Evolutionary conservation across 2,797 vertebrate genomes (phyloP).

Genomic region (Sternarchorhynchus goeldii): DNA sequence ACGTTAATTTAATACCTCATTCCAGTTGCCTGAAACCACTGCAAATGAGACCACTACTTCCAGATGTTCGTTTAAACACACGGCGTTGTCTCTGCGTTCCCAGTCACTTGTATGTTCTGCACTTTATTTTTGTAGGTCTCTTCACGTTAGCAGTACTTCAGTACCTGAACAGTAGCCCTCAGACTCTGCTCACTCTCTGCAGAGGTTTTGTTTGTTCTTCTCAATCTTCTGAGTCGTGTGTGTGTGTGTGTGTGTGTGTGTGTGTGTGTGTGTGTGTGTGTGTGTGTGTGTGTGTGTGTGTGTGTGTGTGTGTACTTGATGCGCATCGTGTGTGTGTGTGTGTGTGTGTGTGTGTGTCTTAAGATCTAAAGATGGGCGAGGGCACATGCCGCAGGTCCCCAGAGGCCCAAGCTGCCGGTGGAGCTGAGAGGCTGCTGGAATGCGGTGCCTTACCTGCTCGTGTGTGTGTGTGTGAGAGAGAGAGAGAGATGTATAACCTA

Average conservation of each 20-base stretch:
- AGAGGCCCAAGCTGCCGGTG: too few species aligned
- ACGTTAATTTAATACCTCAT: slow-evolving; percentile 36
- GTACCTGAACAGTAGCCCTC: slow-evolving; percentile 2
- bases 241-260: neutral
- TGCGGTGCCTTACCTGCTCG: neutral
- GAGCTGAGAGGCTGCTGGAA: too few species aligned
- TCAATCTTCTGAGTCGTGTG: neutral
- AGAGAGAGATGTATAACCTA: neutral
- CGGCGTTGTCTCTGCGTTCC: slow-evolving; percentile 15
- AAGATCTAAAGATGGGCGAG: slow-evolving; percentile 21
- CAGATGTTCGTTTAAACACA: slow-evolving; percentile 20
- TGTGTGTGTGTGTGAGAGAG: neutral
- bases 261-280: neutral
- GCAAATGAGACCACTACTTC: slow-evolving; percentile 45
- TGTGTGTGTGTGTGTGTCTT: neutral
- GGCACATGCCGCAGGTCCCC: neutral
- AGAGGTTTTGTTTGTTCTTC: neutral
- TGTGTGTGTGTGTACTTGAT: neutral
- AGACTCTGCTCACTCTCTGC: neutral
- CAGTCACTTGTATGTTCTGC: slow-evolving; percentile 49
- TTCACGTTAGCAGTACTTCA: slow-evolving; percentile 17
- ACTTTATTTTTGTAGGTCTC: slow-evolving; percentile 54
- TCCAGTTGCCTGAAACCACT: slow-evolving; percentile 46
- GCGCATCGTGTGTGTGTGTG: neutral
- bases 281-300: neutral